phyloP scores from a whole-genome alignment of 2,888 invertebrate genomes.

The Mantis religiosa region DNA sequence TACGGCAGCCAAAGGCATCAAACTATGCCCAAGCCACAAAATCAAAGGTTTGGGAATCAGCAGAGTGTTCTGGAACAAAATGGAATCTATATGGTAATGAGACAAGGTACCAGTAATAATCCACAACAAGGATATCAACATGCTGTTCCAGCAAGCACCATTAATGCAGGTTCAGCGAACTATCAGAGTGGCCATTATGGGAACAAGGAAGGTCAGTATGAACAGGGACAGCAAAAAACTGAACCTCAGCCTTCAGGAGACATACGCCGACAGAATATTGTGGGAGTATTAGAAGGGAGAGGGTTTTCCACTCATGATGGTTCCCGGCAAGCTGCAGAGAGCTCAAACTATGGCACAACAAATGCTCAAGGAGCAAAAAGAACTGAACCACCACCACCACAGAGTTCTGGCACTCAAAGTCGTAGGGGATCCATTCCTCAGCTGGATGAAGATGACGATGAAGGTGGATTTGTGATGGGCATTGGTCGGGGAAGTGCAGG shows the following conservation, averaged over 20 bases:
- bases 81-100: conserved; percentile 31
- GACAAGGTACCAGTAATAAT: conserved; percentile 8
- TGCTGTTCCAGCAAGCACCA: background rate
- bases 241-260: conserved; percentile 34
- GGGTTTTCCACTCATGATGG: background rate
- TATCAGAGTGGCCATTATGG: background rate
- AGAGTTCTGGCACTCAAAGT: background rate
- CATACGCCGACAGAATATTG: background rate
- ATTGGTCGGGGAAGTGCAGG: background rate
- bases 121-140: background rate
- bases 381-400: background rate
- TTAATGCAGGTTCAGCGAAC: background rate
- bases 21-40: background rate
- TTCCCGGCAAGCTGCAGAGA: background rate
- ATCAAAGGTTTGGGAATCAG: background rate
- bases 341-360: background rate
- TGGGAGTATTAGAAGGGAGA: conserved; percentile 7
- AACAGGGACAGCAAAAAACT: background rate
- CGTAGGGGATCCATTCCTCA: conserved; percentile 37
- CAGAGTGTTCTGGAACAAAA: conserved; percentile 39
- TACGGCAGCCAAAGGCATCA: background rate
- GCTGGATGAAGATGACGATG: conserved; percentile 54
- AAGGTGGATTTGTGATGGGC: conserved; percentile 55
- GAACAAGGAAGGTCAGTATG: background rate
- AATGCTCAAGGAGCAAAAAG: background rate